These are phyloP conservation scores for Camelus bactrianus DNA, from an alignment of 2,113 vertebrate species.

Conservation along the genomic window DNA sequence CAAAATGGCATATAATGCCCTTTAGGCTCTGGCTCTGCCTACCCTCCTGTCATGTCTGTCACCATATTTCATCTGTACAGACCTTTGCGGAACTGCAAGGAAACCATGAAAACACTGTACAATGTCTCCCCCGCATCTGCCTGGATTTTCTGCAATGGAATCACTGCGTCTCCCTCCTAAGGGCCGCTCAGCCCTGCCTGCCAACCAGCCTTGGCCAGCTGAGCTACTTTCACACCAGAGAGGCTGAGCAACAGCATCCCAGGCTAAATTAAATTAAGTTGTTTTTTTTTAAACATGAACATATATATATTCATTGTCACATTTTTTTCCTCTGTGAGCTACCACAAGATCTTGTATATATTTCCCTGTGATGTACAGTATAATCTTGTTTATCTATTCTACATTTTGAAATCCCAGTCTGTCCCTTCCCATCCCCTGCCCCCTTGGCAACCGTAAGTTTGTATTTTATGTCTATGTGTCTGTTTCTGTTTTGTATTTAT, in stretches of 20 bases:
- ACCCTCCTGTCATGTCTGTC: not conserved
- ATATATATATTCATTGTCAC: no score
- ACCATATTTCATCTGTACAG: not conserved
- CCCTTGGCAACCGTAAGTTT: no score
- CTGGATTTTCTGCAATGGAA: not conserved
- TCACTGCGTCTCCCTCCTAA: not conserved
- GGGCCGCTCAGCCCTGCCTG: not conserved
- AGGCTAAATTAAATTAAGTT: not conserved
- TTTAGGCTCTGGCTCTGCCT: not conserved
- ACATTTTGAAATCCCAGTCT: no score
- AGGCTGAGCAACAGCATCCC: not conserved
- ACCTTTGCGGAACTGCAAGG: not conserved
- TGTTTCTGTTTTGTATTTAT: no score
- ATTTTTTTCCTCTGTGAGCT: no score
- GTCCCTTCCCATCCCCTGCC: no score
- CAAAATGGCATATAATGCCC: not conserved
- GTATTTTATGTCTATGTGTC: no score
- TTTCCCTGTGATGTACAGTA: no score
- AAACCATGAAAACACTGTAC: not conserved
- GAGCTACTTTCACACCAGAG: not conserved
- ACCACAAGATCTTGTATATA: no score
- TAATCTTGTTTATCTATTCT: no score
- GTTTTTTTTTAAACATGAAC: no score
- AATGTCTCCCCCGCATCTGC: accelerated
- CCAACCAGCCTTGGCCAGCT: not conserved